Evolutionary conservation across 2,797 vertebrate genomes (phyloP).

Genomic region (Morelia viridis): DNA sequence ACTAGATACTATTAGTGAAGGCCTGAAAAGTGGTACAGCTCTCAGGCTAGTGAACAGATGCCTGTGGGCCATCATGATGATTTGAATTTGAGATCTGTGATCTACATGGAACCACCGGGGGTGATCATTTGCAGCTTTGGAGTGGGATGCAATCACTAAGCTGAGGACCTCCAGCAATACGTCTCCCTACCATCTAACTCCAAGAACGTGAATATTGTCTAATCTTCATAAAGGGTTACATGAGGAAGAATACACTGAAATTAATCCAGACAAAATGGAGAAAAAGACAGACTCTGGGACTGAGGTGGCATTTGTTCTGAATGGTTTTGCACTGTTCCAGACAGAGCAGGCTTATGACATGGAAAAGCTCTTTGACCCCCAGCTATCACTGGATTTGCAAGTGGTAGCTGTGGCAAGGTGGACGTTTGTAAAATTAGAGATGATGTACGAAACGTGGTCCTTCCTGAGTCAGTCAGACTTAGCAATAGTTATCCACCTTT

Average conservation of each 20-base stretch:
- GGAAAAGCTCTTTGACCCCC: no score
- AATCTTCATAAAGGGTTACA: neutral
- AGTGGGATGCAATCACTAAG: neutral
- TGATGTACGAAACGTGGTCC: neutral
- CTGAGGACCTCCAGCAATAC: neutral
- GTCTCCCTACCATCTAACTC: neutral
- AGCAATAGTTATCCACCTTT: neutral
- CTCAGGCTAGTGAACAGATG: neutral
- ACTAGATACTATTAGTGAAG: neutral
- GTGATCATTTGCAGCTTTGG: neutral
- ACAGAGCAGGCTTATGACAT: neutral
- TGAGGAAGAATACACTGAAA: neutral
- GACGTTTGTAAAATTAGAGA: neutral
- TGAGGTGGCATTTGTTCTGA: neutral
- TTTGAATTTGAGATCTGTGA: neutral
- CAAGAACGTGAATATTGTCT: neutral
- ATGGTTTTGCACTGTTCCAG: neutral
- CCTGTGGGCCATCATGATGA: neutral
- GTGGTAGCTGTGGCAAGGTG: neutral
- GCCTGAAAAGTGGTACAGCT: neutral
- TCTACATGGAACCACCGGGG: neutral
- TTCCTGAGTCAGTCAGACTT: neutral
- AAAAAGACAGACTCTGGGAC: neutral
- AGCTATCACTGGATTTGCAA: neutral
- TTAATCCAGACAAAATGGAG: neutral